A percentile compares a stretch with the other conserved stretches of the same genome.
phyloP scores from a whole-genome alignment of 2,797 vertebrate genomes.

The Lepilemur ruficaudatus region DNA sequence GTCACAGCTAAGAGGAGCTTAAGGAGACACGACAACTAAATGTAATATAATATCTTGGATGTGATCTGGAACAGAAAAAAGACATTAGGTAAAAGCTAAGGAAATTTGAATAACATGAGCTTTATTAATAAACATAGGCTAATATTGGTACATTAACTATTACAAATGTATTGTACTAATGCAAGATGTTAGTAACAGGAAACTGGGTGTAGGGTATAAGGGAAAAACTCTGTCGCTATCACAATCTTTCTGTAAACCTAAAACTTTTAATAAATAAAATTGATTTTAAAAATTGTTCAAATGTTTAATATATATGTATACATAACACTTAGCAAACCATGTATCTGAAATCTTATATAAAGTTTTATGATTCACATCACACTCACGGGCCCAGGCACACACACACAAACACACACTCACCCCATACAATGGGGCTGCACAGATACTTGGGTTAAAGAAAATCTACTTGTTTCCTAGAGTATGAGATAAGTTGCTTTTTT shows the following conservation, averaged over 20 bases:
- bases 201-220: neutral
- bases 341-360: neutral
- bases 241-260: neutral
- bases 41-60: neutral
- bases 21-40: neutral
- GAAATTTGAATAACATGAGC: neutral
- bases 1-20: neutral
- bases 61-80: neutral
- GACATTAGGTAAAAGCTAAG: neutral
- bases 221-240: neutral
- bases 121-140: neutral
- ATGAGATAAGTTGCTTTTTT: neutral
- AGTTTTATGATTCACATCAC: neutral
- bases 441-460: neutral
- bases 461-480: neutral
- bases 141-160: neutral
- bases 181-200: neutral
- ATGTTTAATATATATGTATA: neutral
- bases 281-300: neutral
- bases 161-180: neutral
- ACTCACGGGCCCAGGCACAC: neutral
- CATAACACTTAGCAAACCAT: neutral
- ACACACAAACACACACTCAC: rapidly evolving
- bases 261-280: neutral
- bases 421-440: too few relatives aligned